A percentile compares a stretch with the other conserved stretches of the same genome.
phyloP scores from a whole-genome alignment of 1,140 invertebrate species.

The Achroia grisella region DNA sequence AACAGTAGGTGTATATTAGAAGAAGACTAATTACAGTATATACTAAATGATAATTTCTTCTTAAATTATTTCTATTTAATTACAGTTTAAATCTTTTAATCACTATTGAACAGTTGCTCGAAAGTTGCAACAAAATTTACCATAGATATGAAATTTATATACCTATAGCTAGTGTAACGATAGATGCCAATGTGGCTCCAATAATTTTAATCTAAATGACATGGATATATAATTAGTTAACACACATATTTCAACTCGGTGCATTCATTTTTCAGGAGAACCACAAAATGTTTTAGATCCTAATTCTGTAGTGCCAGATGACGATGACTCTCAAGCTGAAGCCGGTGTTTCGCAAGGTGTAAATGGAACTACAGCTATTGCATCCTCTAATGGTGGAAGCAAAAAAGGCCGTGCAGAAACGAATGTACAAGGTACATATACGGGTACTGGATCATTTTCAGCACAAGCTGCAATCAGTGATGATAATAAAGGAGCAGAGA shows the following conservation, averaged over 20 bases:
- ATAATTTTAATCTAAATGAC: no score
- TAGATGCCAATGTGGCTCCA: no score
- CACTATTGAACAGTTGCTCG: no score
- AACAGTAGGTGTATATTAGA: no score
- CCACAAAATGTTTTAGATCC: conserved; percentile 58
- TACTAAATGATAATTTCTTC: no score
- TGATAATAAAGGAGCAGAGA: conserved; percentile 80
- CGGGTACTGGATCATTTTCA: conserved; percentile 83
- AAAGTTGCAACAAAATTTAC: no score
- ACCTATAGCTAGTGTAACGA: no score
- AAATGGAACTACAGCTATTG: conserved; percentile 82
- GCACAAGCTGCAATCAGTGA: conserved; percentile 88
- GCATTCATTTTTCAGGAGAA: conserved; percentile 26
- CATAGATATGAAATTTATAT: no score
- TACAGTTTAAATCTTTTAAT: no score
- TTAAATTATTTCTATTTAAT: no score
- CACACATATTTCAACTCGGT: not conserved
- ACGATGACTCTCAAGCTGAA: conserved; percentile 83
- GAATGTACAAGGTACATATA: conserved; percentile 85
- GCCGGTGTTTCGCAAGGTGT: conserved; percentile 79
- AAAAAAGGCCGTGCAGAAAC: conserved; percentile 83
- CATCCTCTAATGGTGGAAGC: conserved; percentile 83
- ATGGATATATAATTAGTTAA: no score
- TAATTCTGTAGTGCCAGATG: conserved; percentile 42
- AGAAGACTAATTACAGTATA: no score